Evolutionary conservation across 2,797 vertebrate genomes (phyloP).

Genomic region (Phrynocephalus guinanensis): DNA sequence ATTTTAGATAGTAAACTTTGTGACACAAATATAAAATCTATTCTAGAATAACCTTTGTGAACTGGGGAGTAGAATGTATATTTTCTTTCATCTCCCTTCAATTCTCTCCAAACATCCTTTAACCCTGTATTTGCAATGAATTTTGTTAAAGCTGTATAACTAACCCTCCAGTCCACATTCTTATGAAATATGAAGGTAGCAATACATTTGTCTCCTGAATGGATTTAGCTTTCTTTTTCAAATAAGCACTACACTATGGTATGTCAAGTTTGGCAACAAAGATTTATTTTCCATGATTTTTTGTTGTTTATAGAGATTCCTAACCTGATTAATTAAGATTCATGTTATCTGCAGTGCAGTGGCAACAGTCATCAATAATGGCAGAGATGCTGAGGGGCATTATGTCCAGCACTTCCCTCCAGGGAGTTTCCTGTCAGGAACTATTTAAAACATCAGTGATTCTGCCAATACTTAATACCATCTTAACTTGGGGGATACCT

Average conservation of each 20-base stretch:
- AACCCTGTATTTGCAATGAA: too few species aligned
- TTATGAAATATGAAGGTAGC: not conserved
- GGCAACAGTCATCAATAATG: constrained; percentile 53
- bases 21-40: too few species aligned
- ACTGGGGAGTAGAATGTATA: too few species aligned
- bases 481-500: constrained; percentile 44
- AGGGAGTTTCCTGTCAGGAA: constrained; percentile 38
- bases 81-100: too few species aligned
- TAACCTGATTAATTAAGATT: constrained; percentile 57
- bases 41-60: too few species aligned
- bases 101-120: too few species aligned
- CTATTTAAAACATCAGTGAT: constrained; percentile 49
- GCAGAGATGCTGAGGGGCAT: constrained; percentile 9
- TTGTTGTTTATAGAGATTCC: constrained; percentile 54
- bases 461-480: constrained; percentile 40
- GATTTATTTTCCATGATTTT: constrained; percentile 41
- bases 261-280: constrained; percentile 32
- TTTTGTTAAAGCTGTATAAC: too few species aligned
- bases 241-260: not conserved
- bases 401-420: constrained; percentile 42
- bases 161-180: too few species aligned
- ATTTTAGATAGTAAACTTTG: too few species aligned
- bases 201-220: not conserved
- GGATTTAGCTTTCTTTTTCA: constrained; percentile 33
- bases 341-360: constrained; percentile 53